Evolutionary conservation across 2,113 vertebrate species (phyloP), one percentile per base, ranked within the genome.

Genomic region (Psilopsiagon aymara): DNA sequence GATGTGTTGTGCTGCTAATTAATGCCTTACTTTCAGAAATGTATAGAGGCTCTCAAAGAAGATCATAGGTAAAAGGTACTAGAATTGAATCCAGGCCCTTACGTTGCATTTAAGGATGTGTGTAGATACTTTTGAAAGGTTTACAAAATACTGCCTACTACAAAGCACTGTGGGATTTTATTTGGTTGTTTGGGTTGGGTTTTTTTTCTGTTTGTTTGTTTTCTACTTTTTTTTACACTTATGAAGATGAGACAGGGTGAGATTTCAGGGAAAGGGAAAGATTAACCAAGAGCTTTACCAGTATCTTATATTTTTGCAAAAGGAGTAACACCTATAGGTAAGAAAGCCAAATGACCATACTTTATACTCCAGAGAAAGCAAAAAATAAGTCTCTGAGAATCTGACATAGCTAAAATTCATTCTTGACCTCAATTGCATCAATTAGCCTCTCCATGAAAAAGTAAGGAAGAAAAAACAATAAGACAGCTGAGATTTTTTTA

Each of bases 401-500:
- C 33, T 84, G 43, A 75, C 29, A 63, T 70, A 92, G 20, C 55
- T 92, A 41, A 82, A 94, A 78, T 82, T 68, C 5, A 5, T 89
- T 91, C 74, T 86, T 94, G 86, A 89, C 66, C 74, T 75, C 51
- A 71, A 14, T 79, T 89, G 16, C 31, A 78, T 89, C 69, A 69
- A 20, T 96, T 92, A 71, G 51, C 55, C 43, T 96, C 19, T 41
- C 55, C 52, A 89, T 57, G 69, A 82, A 94, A 89, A 78, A 14
- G 47, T 84, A 87, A 78, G 47, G 53, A 94, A 92, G 66, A 91
- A 14, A 24, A 57, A 87, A 91, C 74, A 78, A 68, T 79, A 60
- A 91, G 80, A 67, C 88, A 93, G 62, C 43, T 87, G 91, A 94
- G 47, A 51, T 78, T 87, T 94, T 95, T 86, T 75, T 29, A 18